These are phyloP conservation scores for Morpho helenor DNA, from an alignment of 2,888 invertebrate species.

Conservation along the genomic window DNA sequence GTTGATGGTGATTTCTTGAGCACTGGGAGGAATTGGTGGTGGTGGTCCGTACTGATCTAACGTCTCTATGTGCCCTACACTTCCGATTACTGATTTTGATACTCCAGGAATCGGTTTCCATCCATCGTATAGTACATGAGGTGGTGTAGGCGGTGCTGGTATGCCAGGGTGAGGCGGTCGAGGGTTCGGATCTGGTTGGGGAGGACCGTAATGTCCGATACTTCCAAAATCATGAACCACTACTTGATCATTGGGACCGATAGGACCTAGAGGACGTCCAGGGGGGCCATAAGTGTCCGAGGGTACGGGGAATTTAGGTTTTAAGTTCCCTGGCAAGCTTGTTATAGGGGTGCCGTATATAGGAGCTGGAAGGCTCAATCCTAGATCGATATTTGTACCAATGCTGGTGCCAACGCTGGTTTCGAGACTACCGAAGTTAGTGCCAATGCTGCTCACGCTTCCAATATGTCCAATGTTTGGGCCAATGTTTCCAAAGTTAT, in stretches of 20 bases:
- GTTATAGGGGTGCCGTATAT: constrained; percentile 63
- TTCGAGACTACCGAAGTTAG: constrained; percentile 28
- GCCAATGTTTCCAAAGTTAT: constrained; percentile 25
- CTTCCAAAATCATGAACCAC: constrained; percentile 54
- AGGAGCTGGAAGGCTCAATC: constrained; percentile 59
- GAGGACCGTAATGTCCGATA: constrained; percentile 77
- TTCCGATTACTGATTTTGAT: constrained; percentile 59
- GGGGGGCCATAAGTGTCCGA: constrained; percentile 71
- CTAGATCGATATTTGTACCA: constrained; percentile 45
- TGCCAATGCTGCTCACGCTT: constrained; percentile 24
- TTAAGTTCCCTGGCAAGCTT: constrained; percentile 51
- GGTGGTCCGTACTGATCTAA: constrained; percentile 57
- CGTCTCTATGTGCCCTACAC: constrained; percentile 34
- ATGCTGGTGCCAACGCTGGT: constrained; percentile 30
- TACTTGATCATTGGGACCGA: constrained; percentile 60
- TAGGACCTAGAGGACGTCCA: constrained; percentile 55
- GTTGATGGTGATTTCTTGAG: constrained; percentile 48
- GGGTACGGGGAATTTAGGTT: constrained; percentile 66
- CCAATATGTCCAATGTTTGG: constrained; percentile 21
- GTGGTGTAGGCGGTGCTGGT: constrained; percentile 86
- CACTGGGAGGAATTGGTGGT: constrained; percentile 42
- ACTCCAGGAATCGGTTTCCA: constrained; percentile 91
- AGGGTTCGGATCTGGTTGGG: constrained; percentile 78
- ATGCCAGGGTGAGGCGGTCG: constrained; percentile 83
- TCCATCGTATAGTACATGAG: constrained; percentile 88